Base-by-base conservation (phyloP, 2,888 invertebrate species). In the Calameuta filiformis region DNA sequence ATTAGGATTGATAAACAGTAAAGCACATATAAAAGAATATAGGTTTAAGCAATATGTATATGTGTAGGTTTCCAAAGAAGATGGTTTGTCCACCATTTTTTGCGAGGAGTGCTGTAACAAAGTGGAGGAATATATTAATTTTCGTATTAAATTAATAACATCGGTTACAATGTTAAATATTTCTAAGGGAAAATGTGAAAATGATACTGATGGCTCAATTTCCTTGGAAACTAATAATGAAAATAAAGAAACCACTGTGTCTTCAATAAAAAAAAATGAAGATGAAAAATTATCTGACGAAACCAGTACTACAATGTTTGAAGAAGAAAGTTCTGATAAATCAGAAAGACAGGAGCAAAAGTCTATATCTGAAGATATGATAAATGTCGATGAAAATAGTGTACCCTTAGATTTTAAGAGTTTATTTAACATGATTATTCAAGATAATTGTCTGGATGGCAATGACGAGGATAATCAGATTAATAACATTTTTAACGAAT, bases 81-180 rank as follows among this genome's bases (percentile, higher is more conserved):
- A 93, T 80, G 86, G 86, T 11, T 86, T 93, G 35, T 93, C 93
- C 1, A 91, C 90, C 79, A 88, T 92, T 82, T 88, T 93, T 76
- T 94, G 93, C 81, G 90, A 92, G 68, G 83, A 90, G 73, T 94
- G 93, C 85, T 82, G 79, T 33, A 80, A 82, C 33, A 85, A 85
- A 77, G 80, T 86, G 35, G 82, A 81, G 81, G 77, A 78, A 11
- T 85, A 79, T 69, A 73, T 85, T 9, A 82, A 82, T 34, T 85
- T 86, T 40, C 79, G 84, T 74, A 69, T 73, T 11, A 83, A 84
- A 56, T 77, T 85, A 73, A 56, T 83, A 34, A 79, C 73, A 34
- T 83, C 83, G n/a, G n/a, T 73, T 68, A 73, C 77, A 56, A 75
- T 79, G 56, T 80, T 82, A 68, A 73, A 75, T 68, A 75, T 68